phyloP scores from a whole-genome alignment of 1,140 invertebrate species.

The Himalopsyche phryganea region DNA sequence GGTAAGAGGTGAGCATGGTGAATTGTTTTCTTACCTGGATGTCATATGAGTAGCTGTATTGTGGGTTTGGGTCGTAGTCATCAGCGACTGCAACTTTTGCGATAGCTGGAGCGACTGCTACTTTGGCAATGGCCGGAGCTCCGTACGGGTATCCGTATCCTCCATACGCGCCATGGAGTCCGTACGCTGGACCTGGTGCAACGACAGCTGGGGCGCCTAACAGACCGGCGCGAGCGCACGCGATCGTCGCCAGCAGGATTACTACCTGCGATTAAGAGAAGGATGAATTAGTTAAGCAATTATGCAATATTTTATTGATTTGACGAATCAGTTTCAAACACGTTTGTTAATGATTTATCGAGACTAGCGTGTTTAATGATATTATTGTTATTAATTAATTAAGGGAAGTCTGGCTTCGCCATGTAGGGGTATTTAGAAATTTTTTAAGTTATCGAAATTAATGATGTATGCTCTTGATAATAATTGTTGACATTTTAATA shows the following conservation, averaged over 20 bases:
- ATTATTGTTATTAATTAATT: too few species aligned
- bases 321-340: too few species aligned
- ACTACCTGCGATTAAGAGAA: conserved; percentile 12
- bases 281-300: not conserved
- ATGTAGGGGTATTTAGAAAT: too few species aligned
- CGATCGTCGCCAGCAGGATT: conserved; percentile 12
- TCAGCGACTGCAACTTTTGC: conserved; percentile 48
- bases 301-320: too few species aligned
- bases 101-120: conserved; percentile 36
- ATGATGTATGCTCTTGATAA: too few species aligned
- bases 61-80: conserved; percentile 56
- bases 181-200: not conserved
- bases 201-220: conserved; percentile 20
- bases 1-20: too few species aligned
- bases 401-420: too few species aligned
- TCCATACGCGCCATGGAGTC: not conserved
- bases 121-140: conserved; percentile 15
- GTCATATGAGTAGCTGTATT: conserved; percentile 57
- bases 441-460: too few species aligned
- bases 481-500: too few species aligned
- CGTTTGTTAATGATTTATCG: too few species aligned
- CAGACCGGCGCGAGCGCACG: conserved; percentile 5
- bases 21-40: conserved; percentile 55
- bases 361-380: too few species aligned
- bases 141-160: conserved; percentile 11